Conservation (phyloP, 2,113 vertebrate species). For the Crotalus horridus region DNA sequence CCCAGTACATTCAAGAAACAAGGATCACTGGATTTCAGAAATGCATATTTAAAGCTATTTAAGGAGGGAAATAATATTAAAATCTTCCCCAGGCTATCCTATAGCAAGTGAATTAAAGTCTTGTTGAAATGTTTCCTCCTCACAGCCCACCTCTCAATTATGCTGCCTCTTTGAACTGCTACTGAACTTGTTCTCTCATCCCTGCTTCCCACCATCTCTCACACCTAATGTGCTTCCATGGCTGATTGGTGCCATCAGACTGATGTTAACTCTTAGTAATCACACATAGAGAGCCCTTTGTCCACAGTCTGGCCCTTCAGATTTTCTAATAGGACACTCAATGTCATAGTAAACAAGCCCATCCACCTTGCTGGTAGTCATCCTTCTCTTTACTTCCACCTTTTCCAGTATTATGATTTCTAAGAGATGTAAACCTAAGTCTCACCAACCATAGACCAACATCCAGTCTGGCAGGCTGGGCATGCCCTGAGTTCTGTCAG, state of each 20-base stretch:
- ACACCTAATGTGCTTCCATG: neutral
- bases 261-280: neutral
- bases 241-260: neutral
- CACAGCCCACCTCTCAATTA: neutral
- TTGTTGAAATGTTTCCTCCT: neutral
- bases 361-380: neutral
- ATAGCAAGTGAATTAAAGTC: neutral
- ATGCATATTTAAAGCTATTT: neutral
- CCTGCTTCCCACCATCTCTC: neutral
- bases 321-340: neutral
- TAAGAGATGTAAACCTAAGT: neutral
- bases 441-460: neutral
- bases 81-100: no score
- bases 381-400: neutral
- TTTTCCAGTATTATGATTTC: neutral
- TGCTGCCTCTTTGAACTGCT: neutral
- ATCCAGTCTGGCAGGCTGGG: neutral
- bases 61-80: neutral
- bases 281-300: neutral
- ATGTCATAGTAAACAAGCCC: neutral
- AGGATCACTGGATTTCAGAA: neutral
- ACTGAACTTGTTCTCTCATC: neutral
- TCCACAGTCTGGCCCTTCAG: neutral
- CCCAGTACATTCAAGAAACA: neutral
- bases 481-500: neutral